Base-by-base conservation (phyloP, 2,113 vertebrate genomes). In the Laterallus jamaicensis region DNA sequence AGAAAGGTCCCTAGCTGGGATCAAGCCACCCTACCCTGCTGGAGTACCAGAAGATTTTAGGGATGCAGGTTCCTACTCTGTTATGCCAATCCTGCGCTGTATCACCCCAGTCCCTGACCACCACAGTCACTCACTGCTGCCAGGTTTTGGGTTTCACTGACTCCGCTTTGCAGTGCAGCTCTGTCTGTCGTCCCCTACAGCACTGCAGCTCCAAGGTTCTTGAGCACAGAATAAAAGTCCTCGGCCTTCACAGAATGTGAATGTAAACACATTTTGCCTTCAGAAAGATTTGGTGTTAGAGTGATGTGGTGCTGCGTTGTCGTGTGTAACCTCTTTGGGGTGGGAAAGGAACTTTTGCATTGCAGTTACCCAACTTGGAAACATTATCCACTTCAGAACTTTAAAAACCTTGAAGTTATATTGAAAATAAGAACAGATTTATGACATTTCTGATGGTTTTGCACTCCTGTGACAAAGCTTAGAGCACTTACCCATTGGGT, bases 21-120 rank as follows among this genome's bases (percentile, higher is more conserved):
- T 16, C 4, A 15, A 24, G 22, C 3, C 20, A 32, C 11, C 35
- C 26, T 7, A 1, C 15, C 49, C 11, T 75, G 35, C 9, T 62
- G 2, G 1, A 68, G 35, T n/a, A 90, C 10, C 5, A 42, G 12
- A 73, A 56, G 12, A 13, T 3, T 63, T n/a, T 10, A 1, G 12
- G 25, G 31, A 12, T 58, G 17, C 14, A 40, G n/a, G 9, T 31
- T 15, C 47, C 15, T 1, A 3, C 6, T 71, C 62, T 85, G 40
- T 60, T 1, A 1, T 25, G 24, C 19, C 56, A 37, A 9, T 29
- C 28, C 15, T n/a, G 18, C 0, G 7, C 18, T 3, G 0, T 6
- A 35, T 19, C 26, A 16, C 14, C 21, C 60, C 0, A 0, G 32
- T 21, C 40, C 7, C 0, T 31, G 42, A n/a, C 5, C 28, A 50